These are phyloP conservation scores for Hemicordylus capensis DNA, from an alignment of 2,113 vertebrate species.

Conservation along the genomic window DNA sequence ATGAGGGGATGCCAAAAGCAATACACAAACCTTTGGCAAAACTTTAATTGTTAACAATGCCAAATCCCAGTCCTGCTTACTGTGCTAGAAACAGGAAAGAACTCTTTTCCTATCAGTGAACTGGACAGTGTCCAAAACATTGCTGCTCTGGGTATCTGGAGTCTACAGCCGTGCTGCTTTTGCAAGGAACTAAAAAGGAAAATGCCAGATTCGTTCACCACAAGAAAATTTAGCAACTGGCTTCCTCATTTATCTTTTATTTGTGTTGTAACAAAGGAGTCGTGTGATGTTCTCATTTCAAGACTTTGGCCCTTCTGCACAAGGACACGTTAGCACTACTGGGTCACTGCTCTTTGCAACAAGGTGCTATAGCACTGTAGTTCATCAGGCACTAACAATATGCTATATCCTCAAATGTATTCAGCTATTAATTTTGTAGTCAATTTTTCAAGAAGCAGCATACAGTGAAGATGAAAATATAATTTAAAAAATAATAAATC, in stretches of 20 bases:
- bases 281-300: not conserved
- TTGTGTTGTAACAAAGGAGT: not conserved
- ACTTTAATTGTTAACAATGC: conserved; percentile 14
- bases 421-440: too few species aligned
- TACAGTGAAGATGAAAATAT: too few species aligned
- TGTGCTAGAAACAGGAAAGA: conserved; percentile 60
- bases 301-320: accelerated
- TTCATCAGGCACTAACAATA: too few species aligned
- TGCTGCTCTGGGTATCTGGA: conserved; percentile 45
- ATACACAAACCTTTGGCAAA: conserved; percentile 54
- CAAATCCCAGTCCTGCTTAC: conserved; percentile 56
- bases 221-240: conserved; percentile 33
- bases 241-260: not conserved
- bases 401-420: too few species aligned
- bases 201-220: conserved; percentile 18
- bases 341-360: not conserved
- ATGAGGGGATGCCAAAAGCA: conserved; percentile 46
- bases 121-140: conserved; percentile 42
- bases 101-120: conserved; percentile 66
- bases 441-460: too few species aligned
- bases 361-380: not conserved
- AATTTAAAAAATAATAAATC: too few species aligned
- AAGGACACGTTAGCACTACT: not conserved
- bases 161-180: conserved; percentile 16
- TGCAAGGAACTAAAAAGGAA: conserved; percentile 45